These are phyloP conservation scores for Bryconaethiops microstoma DNA, from an alignment of 2,797 vertebrate species.

Conservation along the genomic window DNA sequence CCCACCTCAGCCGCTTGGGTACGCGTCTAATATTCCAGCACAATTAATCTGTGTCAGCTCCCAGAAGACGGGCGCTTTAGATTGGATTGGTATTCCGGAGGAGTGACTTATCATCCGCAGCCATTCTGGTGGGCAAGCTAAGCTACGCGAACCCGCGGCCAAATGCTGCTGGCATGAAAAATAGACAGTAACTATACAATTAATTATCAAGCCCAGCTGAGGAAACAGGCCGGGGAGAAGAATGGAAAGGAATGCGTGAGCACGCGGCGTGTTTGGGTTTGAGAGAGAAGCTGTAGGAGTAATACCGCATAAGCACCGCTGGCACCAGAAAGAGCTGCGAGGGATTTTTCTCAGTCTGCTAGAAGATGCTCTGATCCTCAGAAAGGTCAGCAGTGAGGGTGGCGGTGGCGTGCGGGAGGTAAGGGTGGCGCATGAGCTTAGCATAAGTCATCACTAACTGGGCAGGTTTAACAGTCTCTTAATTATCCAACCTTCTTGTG, in stretches of 20 bases:
- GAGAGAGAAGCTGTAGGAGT: neutral
- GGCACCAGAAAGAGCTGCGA: constrained; percentile 3
- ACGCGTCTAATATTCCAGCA: constrained; percentile 52
- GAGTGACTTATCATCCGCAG: constrained; percentile 54
- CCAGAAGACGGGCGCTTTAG: constrained; percentile 72
- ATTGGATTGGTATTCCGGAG: constrained; percentile 71
- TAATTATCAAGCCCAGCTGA: constrained; percentile 46
- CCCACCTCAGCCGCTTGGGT: constrained; percentile 48
- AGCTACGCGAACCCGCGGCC: constrained; percentile 31
- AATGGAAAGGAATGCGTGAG: constrained; percentile 12
- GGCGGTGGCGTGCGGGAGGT: neutral
- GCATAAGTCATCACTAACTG: constrained; percentile 36
- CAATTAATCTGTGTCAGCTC: constrained; percentile 73
- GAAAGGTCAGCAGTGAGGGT: constrained; percentile 17
- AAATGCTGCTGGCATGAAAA: constrained; percentile 34
- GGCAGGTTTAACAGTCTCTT: constrained; percentile 55
- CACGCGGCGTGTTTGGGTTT: constrained; percentile 26
- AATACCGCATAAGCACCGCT: constrained; percentile 10
- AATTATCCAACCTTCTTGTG: constrained; percentile 56
- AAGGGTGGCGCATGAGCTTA: neutral
- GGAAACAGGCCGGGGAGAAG: constrained; percentile 36
- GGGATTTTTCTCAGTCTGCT: constrained; percentile 7
- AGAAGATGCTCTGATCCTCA: constrained; percentile 5
- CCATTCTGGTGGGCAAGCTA: constrained; percentile 42
- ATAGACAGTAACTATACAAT: constrained; percentile 38